Percentiles rank a stretch among this genome's conserved stretches.
Conservation (phyloP, 2,888 invertebrate genomes). For the Eristalis intricaria region DNA sequence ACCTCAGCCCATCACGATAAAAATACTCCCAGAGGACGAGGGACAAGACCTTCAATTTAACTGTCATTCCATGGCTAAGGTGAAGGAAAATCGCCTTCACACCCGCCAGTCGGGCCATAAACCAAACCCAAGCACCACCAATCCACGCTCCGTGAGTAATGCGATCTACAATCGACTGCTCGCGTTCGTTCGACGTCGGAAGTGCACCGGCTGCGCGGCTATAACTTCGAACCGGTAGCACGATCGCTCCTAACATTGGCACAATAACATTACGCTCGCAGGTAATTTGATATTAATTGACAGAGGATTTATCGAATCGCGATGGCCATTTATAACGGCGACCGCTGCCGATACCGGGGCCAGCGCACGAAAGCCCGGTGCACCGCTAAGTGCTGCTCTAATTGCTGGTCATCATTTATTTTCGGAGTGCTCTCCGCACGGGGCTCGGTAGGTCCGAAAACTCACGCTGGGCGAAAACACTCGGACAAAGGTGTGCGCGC, state of each 20-base stretch:
- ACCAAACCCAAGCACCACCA: neutral
- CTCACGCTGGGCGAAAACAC: constrained; percentile 32
- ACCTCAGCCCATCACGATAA: too few species aligned
- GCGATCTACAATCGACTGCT: neutral
- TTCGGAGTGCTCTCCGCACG: constrained; percentile 8
- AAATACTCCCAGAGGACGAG: too few species aligned
- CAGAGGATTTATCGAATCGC: constrained; percentile 35
- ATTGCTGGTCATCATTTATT: constrained; percentile 45
- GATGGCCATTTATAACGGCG: constrained; percentile 28
- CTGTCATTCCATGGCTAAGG: neutral
- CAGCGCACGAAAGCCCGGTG: neutral
- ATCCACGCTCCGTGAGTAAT: neutral
- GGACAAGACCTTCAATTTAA: too few species aligned
- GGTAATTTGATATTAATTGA: constrained; percentile 48
- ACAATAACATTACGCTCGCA: neutral
- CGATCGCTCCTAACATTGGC: neutral
- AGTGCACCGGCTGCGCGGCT: neutral
- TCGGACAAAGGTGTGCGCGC: constrained; percentile 24
- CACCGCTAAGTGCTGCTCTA: constrained; percentile 19
- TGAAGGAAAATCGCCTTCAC: neutral
- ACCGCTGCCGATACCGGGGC: neutral
- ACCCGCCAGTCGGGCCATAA: neutral
- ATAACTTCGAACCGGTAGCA: neutral
- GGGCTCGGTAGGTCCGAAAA: constrained; percentile 25
- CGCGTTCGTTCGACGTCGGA: neutral